phyloP scores from a whole-genome alignment of 2,113 vertebrate genomes.

The Microtus richardsoni region DNA sequence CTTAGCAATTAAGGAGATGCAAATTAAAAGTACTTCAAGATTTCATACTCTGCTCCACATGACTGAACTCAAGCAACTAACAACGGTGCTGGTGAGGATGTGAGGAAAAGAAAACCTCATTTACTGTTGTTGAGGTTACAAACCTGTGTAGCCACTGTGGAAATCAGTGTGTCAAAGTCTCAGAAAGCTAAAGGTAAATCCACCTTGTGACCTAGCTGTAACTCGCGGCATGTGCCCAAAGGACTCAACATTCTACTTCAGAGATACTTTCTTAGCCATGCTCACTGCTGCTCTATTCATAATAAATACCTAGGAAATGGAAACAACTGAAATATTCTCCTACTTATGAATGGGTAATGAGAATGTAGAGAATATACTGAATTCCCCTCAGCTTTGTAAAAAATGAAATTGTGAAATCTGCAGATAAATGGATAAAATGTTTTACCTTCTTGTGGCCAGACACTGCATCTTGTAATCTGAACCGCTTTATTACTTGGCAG shows the following conservation, averaged over 20 bases:
- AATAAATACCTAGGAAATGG: background rate
- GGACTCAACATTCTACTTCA: background rate
- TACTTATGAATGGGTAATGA: background rate
- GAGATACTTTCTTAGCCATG: background rate
- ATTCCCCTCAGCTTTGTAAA: background rate
- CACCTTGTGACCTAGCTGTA: background rate
- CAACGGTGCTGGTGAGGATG: background rate
- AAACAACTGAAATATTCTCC: background rate
- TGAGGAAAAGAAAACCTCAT: background rate
- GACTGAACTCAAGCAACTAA: background rate
- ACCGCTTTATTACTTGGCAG: background rate
- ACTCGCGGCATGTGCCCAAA: background rate
- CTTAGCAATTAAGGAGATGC: background rate
- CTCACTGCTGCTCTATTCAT: background rate
- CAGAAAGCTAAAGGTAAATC: background rate
- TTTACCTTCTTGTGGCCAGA: background rate
- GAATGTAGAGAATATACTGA: background rate
- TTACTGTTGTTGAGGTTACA: background rate
- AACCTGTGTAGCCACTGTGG: background rate
- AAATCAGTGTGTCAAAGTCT: background rate
- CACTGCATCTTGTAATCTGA: background rate
- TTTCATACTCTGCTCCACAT: background rate
- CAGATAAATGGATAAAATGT: background rate
- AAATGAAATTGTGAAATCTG: background rate
- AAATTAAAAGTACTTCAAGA: background rate